These are phyloP conservation scores for Atta colombica DNA, from an alignment of 1,140 invertebrate species.

Conservation along the genomic window DNA sequence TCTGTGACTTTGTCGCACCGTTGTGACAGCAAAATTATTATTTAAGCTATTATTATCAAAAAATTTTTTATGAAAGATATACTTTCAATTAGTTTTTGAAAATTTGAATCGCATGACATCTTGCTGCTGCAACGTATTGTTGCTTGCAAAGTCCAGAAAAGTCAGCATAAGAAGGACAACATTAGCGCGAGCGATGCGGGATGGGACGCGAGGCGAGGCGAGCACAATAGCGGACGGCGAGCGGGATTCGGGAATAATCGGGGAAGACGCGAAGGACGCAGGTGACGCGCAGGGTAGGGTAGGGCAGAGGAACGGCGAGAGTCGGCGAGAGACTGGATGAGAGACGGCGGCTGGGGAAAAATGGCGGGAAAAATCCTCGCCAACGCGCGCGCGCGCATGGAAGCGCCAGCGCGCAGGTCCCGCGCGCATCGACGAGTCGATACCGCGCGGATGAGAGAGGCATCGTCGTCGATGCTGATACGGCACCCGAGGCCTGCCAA, in stretches of 20 bases:
- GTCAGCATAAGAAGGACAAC: background rate
- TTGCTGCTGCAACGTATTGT: too few relatives aligned
- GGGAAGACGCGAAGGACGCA: constrained; percentile 31
- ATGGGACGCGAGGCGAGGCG: background rate
- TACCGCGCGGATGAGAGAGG: constrained; percentile 60
- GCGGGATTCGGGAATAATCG: constrained; percentile 14
- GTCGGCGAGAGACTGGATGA: background rate
- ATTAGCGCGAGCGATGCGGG: constrained; percentile 29
- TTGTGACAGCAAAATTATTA: too few relatives aligned
- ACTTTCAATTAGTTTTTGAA: too few relatives aligned
- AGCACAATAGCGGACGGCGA: constrained; percentile 7
- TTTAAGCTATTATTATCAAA: too few relatives aligned
- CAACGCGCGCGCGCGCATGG: constrained; percentile 8
- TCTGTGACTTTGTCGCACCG: too few relatives aligned
- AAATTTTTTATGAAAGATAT: too few relatives aligned
- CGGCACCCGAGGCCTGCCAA: background rate
- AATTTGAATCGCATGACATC: too few relatives aligned
- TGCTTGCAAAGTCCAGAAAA: too few relatives aligned
- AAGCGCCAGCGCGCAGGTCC: constrained; percentile 57
- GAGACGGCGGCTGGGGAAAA: constrained; percentile 63
- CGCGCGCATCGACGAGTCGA: constrained; percentile 69
- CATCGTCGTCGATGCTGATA: constrained; percentile 43
- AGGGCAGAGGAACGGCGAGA: background rate
- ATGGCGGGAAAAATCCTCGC: constrained; percentile 74
- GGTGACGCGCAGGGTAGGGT: constrained; percentile 34